These are phyloP conservation scores for Eilema depressum DNA, from an alignment of 2,888 invertebrate species.

Conservation along the genomic window DNA sequence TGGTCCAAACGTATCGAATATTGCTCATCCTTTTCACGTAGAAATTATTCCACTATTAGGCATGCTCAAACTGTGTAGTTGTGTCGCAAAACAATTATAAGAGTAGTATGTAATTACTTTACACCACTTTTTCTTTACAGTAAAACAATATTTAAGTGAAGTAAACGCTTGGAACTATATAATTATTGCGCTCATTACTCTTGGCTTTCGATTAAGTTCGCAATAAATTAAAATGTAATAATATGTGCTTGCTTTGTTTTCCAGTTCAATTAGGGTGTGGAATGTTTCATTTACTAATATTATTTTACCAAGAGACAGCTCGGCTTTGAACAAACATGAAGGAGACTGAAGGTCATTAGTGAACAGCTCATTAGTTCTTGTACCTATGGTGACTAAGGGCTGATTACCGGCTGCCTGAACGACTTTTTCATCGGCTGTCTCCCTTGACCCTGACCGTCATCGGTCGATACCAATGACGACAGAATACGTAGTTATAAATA, in stretches of 20 bases:
- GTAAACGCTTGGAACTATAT: conserved; percentile 52
- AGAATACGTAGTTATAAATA: conserved; percentile 47
- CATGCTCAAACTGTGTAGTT: conserved; percentile 57
- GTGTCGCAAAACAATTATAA: conserved; percentile 39
- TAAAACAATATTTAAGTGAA: conserved; percentile 41
- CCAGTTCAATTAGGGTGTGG: conserved; percentile 42
- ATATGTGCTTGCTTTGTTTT: conserved; percentile 53
- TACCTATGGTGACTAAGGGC: conserved; percentile 50
- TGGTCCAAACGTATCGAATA: conserved; percentile 59
- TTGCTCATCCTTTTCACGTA: conserved; percentile 69
- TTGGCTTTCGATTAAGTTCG: conserved; percentile 55
- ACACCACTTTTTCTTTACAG: conserved; percentile 59
- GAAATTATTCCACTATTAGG: conserved; percentile 58
- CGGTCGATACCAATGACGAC: conserved; percentile 75
- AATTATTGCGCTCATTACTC: conserved; percentile 44
- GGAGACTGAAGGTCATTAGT: conserved; percentile 56
- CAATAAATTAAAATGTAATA: conserved; percentile 48
- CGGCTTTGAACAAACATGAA: conserved; percentile 45
- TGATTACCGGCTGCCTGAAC: conserved; percentile 57
- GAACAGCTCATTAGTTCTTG: conserved; percentile 57
- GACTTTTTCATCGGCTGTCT: conserved; percentile 59
- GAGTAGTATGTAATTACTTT: conserved; percentile 46
- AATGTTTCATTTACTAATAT: conserved; percentile 30
- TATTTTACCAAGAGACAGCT: conserved; percentile 39
- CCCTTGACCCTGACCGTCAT: conserved; percentile 76